Base-by-base conservation (phyloP, 2,888 invertebrate species). In the Trissonchulus latispiculum region DNA sequence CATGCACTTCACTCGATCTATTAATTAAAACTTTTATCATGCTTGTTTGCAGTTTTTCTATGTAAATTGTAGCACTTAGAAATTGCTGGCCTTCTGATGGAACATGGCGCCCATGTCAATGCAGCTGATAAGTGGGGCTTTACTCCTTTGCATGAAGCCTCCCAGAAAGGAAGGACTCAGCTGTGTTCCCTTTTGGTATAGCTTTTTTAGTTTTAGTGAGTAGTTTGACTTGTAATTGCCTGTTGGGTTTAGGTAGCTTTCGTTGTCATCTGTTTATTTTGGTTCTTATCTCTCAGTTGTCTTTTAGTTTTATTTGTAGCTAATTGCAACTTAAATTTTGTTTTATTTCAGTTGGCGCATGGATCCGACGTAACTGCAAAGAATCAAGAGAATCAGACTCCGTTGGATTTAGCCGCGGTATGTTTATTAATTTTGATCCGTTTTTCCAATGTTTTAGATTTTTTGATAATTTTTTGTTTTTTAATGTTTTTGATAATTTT, bases 311-410 rank as follows among this genome's bases (percentile, higher is more conserved):
- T 29, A 33, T 67, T 29, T 69, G 36, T 28, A 28, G 64, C 59
- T 33, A 64, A 64, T 18, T 76, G 2, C 15, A 48, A 29, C 61
- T 33, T 2, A 36, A 28, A 36, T 74, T 15, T 31, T 73, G 61
- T 69, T n/a, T 72, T 72, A 67, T 81, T 82, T 18, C 81, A 90
- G 90, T 85, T 96, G 74, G 94, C 94, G 0, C 95, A 96, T 84
- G 96, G 96, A 2, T 95, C 96, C 0, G 95, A 96, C 86, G 92
- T 95, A 0, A 93, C 91, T 83, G 88, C 95, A 78, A 94, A 93
- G 84, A 97, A 96, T 85, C 95, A 96, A 83, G 96, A 97, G 83
- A 91, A 92, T 0, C 94, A 96, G 84, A 92, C 94, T 1, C 93
- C 96, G 0, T 88, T 95, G 0, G 95, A 95, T 82, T 86, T 97